These are phyloP conservation scores for Edolisoma coerulescens DNA, from an alignment of 2,113 vertebrate genomes.

Conservation along the genomic window DNA sequence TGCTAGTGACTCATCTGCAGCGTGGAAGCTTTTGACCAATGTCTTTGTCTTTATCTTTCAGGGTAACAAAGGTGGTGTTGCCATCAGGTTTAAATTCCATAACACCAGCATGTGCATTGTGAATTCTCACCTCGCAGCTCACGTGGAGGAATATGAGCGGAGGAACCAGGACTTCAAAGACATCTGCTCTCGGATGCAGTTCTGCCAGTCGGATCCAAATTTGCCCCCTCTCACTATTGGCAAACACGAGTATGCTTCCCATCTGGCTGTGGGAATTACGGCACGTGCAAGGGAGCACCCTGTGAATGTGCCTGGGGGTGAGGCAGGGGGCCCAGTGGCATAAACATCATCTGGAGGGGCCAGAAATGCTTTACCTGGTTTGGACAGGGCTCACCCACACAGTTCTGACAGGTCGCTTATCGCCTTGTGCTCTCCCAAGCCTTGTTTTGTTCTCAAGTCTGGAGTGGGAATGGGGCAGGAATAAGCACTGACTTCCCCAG, in stretches of 20 bases:
- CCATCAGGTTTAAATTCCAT: constrained; percentile 90
- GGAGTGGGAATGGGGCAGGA: background rate
- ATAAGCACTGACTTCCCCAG: background rate
- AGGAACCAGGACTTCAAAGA: constrained; percentile 96
- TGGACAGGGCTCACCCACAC: background rate
- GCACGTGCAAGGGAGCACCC: background rate
- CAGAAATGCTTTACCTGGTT: background rate
- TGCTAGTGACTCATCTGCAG: background rate
- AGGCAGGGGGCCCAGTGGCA: background rate
- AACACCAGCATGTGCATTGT: constrained; percentile 91
- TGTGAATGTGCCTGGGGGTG: background rate
- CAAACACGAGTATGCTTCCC: constrained; percentile 86
- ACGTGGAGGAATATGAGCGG: constrained; percentile 87
- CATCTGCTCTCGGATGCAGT: constrained; percentile 90
- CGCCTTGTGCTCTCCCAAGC: background rate
- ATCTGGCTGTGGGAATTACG: fast-evolving
- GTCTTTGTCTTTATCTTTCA: constrained; percentile 43
- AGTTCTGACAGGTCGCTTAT: background rate
- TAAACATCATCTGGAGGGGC: fast-evolving
- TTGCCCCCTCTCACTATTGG: constrained; percentile 82
- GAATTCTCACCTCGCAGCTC: constrained; percentile 93
- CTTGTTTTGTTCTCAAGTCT: background rate
- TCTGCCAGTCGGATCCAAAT: constrained; percentile 76
- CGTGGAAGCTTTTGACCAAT: background rate
- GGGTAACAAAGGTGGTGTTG: constrained; percentile 97